Evolutionary conservation across 2,113 vertebrate species (phyloP).

Genomic region (Cochlearius cochlearius): DNA sequence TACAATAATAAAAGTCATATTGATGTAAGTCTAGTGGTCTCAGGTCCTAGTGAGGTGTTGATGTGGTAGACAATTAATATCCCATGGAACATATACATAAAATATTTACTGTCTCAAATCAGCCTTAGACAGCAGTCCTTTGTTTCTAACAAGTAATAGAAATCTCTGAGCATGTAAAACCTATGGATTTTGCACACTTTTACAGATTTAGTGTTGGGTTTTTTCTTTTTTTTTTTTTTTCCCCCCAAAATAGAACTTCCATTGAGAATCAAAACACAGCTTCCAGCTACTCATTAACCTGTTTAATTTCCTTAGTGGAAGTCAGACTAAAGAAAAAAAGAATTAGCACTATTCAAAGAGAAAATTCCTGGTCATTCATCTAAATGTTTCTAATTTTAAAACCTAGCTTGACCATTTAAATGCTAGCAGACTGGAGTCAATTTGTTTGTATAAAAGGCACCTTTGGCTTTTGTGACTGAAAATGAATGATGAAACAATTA

Average conservation of each 20-base stretch:
- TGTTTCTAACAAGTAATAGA: background rate
- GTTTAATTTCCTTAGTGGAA: background rate
- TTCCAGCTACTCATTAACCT: background rate
- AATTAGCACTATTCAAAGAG: background rate
- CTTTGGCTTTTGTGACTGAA: background rate
- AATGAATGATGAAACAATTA: conserved; percentile 28
- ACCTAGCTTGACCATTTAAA: background rate
- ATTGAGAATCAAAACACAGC: background rate
- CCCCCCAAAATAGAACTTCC: background rate
- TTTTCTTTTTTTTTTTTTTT: background rate
- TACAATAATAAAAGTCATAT: background rate
- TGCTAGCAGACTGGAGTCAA: background rate
- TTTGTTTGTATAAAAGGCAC: background rate
- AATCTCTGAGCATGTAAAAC: background rate
- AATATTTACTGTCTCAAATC: background rate
- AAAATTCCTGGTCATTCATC: background rate
- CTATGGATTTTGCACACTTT: background rate
- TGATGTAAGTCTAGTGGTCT: background rate
- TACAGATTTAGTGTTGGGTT: background rate
- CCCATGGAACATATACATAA: background rate
- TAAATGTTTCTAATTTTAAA: conserved; percentile 11
- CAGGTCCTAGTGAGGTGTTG: background rate
- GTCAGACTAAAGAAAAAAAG: background rate
- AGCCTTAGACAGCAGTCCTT: background rate
- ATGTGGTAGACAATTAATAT: background rate